These are phyloP conservation scores for Colletes collaris DNA, from an alignment of 2,888 invertebrate species.

Conservation along the genomic window DNA sequence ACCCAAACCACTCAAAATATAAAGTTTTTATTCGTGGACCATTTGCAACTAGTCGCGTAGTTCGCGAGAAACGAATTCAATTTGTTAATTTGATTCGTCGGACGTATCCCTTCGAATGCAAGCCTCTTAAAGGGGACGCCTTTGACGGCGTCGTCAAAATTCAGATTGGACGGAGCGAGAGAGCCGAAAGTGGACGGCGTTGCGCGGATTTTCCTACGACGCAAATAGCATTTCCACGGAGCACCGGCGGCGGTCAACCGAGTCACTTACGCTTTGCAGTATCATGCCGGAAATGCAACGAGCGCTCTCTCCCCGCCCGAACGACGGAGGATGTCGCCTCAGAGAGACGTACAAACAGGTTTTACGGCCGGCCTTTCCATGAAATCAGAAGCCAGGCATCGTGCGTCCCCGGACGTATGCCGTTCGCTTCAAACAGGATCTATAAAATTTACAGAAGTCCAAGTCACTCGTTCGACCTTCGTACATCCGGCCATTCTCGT, in stretches of 20 bases:
- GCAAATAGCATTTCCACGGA: constrained; percentile 56
- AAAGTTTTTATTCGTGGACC: too few species aligned
- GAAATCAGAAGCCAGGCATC: constrained; percentile 55
- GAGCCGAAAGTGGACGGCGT: constrained; percentile 33
- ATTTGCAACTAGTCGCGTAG: not conserved
- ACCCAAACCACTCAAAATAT: too few species aligned
- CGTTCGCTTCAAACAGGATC: constrained; percentile 42
- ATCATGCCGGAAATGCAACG: constrained; percentile 60
- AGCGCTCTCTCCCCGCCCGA: constrained; percentile 9
- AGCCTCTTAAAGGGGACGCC: constrained; percentile 30
- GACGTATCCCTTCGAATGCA: constrained; percentile 19
- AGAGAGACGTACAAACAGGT: constrained; percentile 58
- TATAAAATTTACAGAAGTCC: constrained; percentile 42
- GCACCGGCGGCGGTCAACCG: constrained; percentile 54
- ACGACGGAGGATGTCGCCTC: constrained; percentile 39
- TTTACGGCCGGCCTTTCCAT: constrained; percentile 52
- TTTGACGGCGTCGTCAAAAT: constrained; percentile 58
- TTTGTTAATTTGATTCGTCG: constrained; percentile 46
- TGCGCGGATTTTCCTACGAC: constrained; percentile 51
- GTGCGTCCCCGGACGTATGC: constrained; percentile 32
- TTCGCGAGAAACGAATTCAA: constrained; percentile 21
- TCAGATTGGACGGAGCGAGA: constrained; percentile 38
- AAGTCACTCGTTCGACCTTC: not conserved
- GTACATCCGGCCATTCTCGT: constrained; percentile 18
- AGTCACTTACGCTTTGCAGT: constrained; percentile 56